Evolutionary conservation across 2,113 vertebrate species (phyloP).

Genomic region (Irena cyanogastra): DNA sequence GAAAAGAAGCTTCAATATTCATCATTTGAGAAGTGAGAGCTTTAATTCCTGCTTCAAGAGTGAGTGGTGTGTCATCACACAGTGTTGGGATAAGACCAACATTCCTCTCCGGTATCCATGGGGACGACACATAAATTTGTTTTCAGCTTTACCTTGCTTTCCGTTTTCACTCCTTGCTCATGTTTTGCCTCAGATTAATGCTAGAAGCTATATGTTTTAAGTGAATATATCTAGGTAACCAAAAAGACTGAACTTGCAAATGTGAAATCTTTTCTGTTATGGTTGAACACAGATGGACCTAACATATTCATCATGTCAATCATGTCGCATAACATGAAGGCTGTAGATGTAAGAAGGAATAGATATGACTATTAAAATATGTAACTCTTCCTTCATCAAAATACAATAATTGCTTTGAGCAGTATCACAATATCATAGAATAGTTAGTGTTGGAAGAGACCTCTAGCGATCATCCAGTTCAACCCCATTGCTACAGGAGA

Average conservation of each 20-base stretch:
- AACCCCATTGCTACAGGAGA: background rate
- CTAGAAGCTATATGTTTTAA: background rate
- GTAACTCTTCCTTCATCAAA: background rate
- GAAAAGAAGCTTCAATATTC: background rate
- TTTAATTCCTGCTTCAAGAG: background rate
- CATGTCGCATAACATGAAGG: background rate
- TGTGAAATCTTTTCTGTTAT: background rate
- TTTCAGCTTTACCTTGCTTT: background rate
- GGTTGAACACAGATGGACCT: background rate
- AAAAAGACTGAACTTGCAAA: background rate
- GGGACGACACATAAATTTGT: background rate
- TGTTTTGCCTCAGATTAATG: background rate
- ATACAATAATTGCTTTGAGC: background rate
- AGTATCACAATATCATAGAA: too few relatives aligned
- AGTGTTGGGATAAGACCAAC: background rate
- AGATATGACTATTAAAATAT: background rate
- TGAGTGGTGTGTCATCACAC: rapidly evolving
- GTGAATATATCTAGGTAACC: background rate
- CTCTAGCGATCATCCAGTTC: background rate
- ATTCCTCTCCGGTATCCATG: background rate
- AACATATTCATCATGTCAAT: background rate
- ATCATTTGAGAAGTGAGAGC: background rate
- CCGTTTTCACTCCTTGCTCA: background rate
- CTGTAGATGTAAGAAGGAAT: background rate
- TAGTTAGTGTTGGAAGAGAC: background rate